These are phyloP conservation scores for Elanus axillaris DNA, from an alignment of 2,113 vertebrate genomes.

Conservation along the genomic window DNA sequence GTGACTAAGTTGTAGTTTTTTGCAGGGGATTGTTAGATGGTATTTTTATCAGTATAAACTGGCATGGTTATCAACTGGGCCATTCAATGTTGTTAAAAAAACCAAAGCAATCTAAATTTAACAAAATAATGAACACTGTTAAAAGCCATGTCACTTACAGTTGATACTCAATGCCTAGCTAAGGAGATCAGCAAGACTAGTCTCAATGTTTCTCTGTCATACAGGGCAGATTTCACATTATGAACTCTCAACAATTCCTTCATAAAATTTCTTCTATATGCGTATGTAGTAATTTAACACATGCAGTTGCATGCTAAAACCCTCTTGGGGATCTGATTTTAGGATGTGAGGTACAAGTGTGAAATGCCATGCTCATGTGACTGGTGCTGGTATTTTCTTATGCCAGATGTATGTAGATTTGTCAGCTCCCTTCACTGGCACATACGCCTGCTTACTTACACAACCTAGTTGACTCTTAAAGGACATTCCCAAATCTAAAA, in stretches of 20 bases:
- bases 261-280: background rate
- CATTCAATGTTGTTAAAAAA: background rate
- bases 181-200: background rate
- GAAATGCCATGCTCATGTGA: fast-evolving
- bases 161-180: background rate
- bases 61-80: background rate
- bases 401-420: background rate
- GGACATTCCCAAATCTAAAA: background rate
- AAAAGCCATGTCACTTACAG: background rate
- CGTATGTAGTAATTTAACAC: background rate
- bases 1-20: background rate
- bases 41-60: background rate
- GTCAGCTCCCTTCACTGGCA: background rate
- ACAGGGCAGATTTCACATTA: background rate
- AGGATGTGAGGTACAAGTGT: background rate
- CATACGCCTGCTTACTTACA: background rate
- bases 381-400: background rate
- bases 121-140: background rate
- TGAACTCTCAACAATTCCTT: background rate
- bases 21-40: background rate
- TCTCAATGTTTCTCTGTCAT: background rate
- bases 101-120: background rate
- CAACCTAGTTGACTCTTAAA: background rate
- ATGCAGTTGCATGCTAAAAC: background rate
- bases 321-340: background rate